These are phyloP conservation scores for Zoanthus sansibaricus DNA, from an alignment of 92 coral and sea anemone species.

Conservation along the genomic window DNA sequence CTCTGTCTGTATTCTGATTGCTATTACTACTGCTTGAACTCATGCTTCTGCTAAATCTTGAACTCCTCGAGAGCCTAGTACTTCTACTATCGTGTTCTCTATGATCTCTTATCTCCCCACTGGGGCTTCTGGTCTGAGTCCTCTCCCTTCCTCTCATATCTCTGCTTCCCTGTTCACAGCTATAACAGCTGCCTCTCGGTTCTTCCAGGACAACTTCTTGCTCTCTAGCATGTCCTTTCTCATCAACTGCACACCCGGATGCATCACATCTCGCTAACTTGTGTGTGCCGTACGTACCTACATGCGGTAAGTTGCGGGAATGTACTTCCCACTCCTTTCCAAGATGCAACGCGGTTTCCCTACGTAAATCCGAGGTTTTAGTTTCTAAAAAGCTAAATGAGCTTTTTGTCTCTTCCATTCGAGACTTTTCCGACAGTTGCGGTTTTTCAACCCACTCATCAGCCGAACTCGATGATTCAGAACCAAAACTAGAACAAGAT, in stretches of 20 bases:
- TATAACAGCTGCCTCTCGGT: background rate
- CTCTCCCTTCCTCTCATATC: background rate
- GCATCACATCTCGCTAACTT: background rate
- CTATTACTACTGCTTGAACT: constrained; percentile 5
- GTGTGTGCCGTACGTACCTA: background rate
- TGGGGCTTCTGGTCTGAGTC: background rate
- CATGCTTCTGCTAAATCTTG: constrained; percentile 6
- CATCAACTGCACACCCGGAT: background rate
- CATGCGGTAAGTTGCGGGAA: background rate
- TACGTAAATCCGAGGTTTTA: background rate
- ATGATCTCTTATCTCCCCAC: background rate
- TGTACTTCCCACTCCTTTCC: background rate
- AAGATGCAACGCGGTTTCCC: background rate
- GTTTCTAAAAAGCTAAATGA: background rate
- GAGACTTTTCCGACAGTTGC: background rate
- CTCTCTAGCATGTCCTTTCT: background rate
- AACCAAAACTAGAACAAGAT: constrained; percentile 8
- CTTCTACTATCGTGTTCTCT: constrained; percentile 3
- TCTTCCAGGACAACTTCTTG: background rate
- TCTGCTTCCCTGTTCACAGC: background rate
- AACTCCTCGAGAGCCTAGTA: background rate
- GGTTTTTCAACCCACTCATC: constrained; percentile 34
- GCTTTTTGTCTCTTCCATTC: background rate
- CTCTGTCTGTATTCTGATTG: background rate
- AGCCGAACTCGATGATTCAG: constrained; percentile 22